Base-by-base conservation (phyloP, 2,888 invertebrate species). In the Hydroisotoma schaefferi region DNA sequence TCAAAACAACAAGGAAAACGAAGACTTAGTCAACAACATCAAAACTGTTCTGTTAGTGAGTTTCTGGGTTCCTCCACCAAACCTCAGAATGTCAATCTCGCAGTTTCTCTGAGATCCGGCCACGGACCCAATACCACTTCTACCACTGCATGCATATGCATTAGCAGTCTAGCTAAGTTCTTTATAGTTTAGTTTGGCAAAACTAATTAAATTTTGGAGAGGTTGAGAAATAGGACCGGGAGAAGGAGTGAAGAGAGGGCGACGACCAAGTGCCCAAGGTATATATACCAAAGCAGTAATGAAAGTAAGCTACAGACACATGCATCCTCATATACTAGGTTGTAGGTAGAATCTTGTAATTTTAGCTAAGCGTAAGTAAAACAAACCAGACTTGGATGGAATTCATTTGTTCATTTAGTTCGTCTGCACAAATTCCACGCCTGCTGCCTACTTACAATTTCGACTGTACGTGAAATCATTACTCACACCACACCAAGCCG, bases 161-260 rank as follows among this genome's bases (percentile, higher is more conserved):
- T n/a, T n/a, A n/a, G n/a, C n/a, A n/a, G n/a, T n/a, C n/a, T n/a
- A n/a, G n/a, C n/a, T n/a, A n/a, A n/a, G n/a, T n/a, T n/a, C n/a
- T n/a, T n/a, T n/a, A n/a, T n/a, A n/a, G n/a, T n/a, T n/a, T n/a
- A n/a, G n/a, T n/a, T n/a, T n/a, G n/a, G 20, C 22, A 25, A 46
- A 46, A 46, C 46, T 46, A 46, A 46, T 46, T 46, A 46, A 46
- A 46, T 46, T 46, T 46, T 46, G 46, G 46, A 46, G 46, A 8
- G 46, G 46, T 10, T 46, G 46, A 46, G 25, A 33, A 15, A 33
- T 33, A 15, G 15, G 33, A 33, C 5, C 25, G 46, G 15, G 46
- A 25, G 12, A 46, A 5, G 25, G 46, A 46, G 15, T 23, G 46
- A 23, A 46, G 23, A 23, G 25, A 46, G 8, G 33, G 33, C 33